Percentiles rank a stretch among this genome's conserved stretches.
These are phyloP conservation scores for Dione juno DNA, from an alignment of 2,888 invertebrate species.

Conservation along the genomic window DNA sequence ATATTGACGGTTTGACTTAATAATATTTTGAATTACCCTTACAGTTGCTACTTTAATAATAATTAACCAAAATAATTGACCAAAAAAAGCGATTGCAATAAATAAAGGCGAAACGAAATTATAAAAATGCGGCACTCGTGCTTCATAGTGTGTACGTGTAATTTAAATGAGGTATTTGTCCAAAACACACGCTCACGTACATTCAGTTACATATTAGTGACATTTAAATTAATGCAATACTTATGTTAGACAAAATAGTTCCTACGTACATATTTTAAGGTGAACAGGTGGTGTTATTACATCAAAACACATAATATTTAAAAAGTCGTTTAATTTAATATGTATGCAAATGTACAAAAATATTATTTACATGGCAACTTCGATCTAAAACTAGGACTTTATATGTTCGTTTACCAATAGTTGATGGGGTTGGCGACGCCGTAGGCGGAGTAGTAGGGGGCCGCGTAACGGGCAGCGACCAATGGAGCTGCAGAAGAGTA, in stretches of 20 bases:
- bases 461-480: conserved; percentile 33
- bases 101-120: not conserved
- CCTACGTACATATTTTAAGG: conserved; percentile 19
- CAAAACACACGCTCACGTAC: not conserved
- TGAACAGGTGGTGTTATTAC: conserved; percentile 29
- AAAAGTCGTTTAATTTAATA: conserved; percentile 41
- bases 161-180: conserved; percentile 3
- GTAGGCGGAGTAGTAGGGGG: conserved; percentile 40
- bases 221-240: conserved; percentile 10
- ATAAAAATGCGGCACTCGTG: not conserved
- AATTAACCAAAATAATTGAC: too few relatives aligned
- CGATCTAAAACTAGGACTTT: conserved; percentile 29
- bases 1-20: too few relatives aligned
- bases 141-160: not conserved
- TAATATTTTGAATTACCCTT: too few relatives aligned
- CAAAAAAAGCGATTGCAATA: not conserved
- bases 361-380: conserved; percentile 45
- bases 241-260: not conserved
- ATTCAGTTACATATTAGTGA: not conserved
- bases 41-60: too few relatives aligned
- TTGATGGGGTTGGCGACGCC: conserved; percentile 37
- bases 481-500: conserved; percentile 47
- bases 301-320: conserved; percentile 23
- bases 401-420: conserved; percentile 41
- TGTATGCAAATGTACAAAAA: conserved; percentile 42